Evolutionary conservation across 2,888 invertebrate species (phyloP), one percentile per base, ranked within the genome.

Genomic region (Pimpla rufipes): DNA sequence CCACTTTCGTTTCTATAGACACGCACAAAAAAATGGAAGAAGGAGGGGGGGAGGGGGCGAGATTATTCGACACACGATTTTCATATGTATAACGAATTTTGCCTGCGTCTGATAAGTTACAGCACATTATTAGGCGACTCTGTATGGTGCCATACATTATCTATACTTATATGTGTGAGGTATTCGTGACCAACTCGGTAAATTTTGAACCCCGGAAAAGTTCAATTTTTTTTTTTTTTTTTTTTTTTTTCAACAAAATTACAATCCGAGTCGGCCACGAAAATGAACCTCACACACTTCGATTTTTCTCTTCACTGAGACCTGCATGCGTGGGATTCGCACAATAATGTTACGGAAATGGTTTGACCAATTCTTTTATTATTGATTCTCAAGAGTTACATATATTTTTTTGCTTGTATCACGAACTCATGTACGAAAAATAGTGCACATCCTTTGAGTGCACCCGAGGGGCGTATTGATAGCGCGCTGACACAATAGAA

Each of bases 311-410:
- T 50, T 37, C 42, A 80, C 59, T 16, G 16, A 16, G 62, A 77
- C 77, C 74, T 47, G 83, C 83, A 83, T 83, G 83, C 10, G 21
- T 80, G 18, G 35, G 37, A 59, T 23, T 75, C 23, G 83, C 83
- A 81, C 80, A 80, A 50, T 78, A 71, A 35, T 66, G 29, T 55
- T 16, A 42, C 67, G 16, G 42, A 67, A 62, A n/a, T 74, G 5
- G 29, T 50, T 37, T 29, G 29, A 3, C 29, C 29, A 29, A 5
- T 29, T 29, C 2, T 29, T 29, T 29, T 29, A 29, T 29, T 29
- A 35, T 29, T 16, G 40, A 16, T 62, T 59, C 7, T 29, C 16
- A 13, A 57, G 23, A 16, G 29, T 70, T 57, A 11, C 3, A 52
- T 52, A 1, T n/a, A n/a, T n/a, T 45, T 74, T 57, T 29, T 76